Percentiles rank a stretch among this genome's conserved stretches.
Conservation (phyloP, 2,797 vertebrate genomes). For the Centroberyx gerrardi region DNA sequence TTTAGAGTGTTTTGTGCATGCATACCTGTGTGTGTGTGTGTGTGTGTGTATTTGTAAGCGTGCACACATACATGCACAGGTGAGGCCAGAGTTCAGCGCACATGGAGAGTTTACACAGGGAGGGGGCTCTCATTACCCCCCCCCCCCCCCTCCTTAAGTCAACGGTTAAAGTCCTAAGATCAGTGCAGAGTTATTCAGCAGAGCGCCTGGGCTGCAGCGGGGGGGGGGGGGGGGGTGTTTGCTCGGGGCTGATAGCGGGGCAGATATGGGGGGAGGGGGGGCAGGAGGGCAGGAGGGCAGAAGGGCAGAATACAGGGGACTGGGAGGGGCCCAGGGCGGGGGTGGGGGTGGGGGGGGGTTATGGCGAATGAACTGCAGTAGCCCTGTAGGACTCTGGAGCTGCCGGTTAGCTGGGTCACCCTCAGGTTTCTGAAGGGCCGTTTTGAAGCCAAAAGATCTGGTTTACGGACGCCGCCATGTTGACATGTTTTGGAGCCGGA, state of each 20-base stretch:
- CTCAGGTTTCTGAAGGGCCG: no score
- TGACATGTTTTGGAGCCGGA: no score
- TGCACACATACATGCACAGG: background rate
- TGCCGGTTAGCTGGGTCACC: no score
- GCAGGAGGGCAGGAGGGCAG: slow-evolving; percentile 20
- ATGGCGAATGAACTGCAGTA: background rate
- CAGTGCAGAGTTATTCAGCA: slow-evolving; percentile 10
- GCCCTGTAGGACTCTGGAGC: no score
- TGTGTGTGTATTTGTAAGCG: slow-evolving; percentile 10
- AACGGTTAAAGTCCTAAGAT: slow-evolving; percentile 61
- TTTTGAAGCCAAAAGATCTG: no score
- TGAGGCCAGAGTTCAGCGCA: slow-evolving; percentile 55
- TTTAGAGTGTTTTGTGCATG: background rate
- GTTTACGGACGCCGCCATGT: no score
- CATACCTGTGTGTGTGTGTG: slow-evolving; percentile 6
- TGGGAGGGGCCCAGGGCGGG: slow-evolving; percentile 14
- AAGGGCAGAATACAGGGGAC: slow-evolving; percentile 29
- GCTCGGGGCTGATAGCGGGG: slow-evolving; percentile 45
- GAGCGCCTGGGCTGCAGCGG: background rate
- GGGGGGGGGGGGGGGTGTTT: slow-evolving; percentile 50
- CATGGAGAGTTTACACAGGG: slow-evolving; percentile 65
- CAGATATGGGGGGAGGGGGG: slow-evolving; percentile 17
- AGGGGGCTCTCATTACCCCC: slow-evolving; percentile 44
- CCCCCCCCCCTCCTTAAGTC: slow-evolving; percentile 1
- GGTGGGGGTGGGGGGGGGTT: background rate